These are phyloP conservation scores for Zaprionus camerounensis DNA, from an alignment of 1,140 invertebrate genomes.

Conservation along the genomic window DNA sequence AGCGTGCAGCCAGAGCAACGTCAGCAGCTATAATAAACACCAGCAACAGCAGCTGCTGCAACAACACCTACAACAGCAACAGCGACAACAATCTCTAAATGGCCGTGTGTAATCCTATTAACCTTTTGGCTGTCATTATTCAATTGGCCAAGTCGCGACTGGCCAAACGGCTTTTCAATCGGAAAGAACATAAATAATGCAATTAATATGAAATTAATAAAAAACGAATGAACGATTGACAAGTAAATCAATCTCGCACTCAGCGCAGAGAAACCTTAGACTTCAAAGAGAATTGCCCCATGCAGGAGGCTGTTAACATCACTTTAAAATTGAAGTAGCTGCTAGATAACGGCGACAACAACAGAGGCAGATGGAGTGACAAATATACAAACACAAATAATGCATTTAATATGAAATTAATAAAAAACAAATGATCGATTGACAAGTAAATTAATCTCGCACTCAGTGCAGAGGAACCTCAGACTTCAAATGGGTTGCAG, in stretches of 20 bases:
- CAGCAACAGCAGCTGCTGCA: constrained; percentile 5
- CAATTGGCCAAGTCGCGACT: constrained; percentile 48
- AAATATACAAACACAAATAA: not conserved
- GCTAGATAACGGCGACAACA: not conserved
- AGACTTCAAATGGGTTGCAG: too few relatives aligned
- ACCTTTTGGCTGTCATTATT: constrained; percentile 74
- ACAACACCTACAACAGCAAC: constrained; percentile 22
- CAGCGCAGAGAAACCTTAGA: too few relatives aligned
- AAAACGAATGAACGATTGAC: too few relatives aligned
- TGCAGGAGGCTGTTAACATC: too few relatives aligned
- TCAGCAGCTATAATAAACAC: constrained; percentile 12
- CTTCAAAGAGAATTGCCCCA: too few relatives aligned
- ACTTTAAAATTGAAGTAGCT: not conserved
- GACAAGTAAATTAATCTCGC: too few relatives aligned
- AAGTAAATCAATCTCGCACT: too few relatives aligned
- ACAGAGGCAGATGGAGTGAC: not conserved
- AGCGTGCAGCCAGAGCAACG: constrained; percentile 54
- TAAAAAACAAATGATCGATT: too few relatives aligned
- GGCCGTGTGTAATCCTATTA: constrained; percentile 69
- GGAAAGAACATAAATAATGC: constrained; percentile 11
- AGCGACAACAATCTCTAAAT: constrained; percentile 30
- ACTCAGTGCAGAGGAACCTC: too few relatives aligned
- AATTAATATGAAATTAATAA: constrained; percentile 22
- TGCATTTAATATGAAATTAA: not conserved
- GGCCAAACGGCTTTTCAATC: constrained; percentile 8